Evolutionary conservation across 1,140 invertebrate species (phyloP), one percentile per base, ranked within the genome.

Genomic region (Drosophila saltans): DNA sequence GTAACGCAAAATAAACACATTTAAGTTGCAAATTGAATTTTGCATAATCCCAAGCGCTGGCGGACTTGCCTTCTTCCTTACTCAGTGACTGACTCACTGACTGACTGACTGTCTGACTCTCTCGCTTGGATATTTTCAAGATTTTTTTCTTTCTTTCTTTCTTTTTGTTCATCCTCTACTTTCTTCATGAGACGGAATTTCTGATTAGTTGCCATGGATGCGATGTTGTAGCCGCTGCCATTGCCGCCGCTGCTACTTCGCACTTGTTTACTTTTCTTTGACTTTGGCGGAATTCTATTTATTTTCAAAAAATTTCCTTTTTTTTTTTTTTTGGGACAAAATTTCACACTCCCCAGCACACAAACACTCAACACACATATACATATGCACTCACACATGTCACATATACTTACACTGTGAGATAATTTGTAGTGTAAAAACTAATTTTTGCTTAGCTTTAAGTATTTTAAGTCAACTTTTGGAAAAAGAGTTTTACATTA

Each of bases 21-120:
- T 91, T 86, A 91, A 91, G 81, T 91, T 91, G 90, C 85, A 91
- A 91, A 91, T 91, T 91, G 90, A 91, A 91, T 91, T 91, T 86
- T 82, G 76, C 81, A 91, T 91, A 91, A 91, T 91, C 90, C 82
- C 80, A 73, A 69, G 58, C 72, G 84, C 73, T 52, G 75, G 66
- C 48, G 83, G 69, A 74, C 33, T 64, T 76, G 73, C 66, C 72
- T 4, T 36, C 33, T 36, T 36, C 33, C 6, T 36, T 36, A 6
- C 33, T 36, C 33, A 36, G 3, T 36, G 3, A 7, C 33, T 70
- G 60, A 33, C 39, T 60, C 28, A 2, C 52, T 60, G 40, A 2
- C 52, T 66, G 48, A 28, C 72, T 73, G 63, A 43, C 57, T 48
- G 52, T 56, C 24, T 43, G 56, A 68, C 79, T 74, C 64, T 30